Base-by-base conservation (phyloP, 2,113 vertebrate genomes). In the Myotis brandtii region DNA sequence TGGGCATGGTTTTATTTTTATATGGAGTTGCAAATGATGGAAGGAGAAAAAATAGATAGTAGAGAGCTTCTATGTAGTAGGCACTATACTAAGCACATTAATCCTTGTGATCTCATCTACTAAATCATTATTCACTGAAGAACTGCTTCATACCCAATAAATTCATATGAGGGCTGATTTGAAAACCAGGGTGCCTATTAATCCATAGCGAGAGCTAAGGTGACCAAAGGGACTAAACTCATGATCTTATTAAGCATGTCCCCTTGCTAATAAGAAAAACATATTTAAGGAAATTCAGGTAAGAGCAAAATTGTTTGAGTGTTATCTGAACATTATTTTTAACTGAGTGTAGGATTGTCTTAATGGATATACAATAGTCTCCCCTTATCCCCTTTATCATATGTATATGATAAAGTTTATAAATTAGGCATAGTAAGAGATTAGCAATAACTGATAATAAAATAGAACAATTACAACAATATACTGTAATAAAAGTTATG, bases 261-360 rank as follows among this genome's bases (percentile, higher is more conserved):
- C 75, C n/a, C 75, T 91, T 91, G 27, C 40, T 86, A 92, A 85
- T 52, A 89, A 70, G 34, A 76, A 70, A 85, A 67, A 77, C 27
- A 46, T 62, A 17, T 14, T 72, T 87, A 92, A 83, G 64, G 43
- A 94, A 80, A 94, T 91, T 75, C 48, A 56, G 27, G 79, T 94
- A 80, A 95, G 56, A 91, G 43, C n/a, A 82, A 76, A 91, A 34
- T 94, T 95, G 69, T 64, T 82, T 83, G 34, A 25, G 7, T 96
- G 13, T 87, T 87, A 84, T 66, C 43, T 70, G 25, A 89, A 89
- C 43, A 48, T 92, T 91, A 66, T 84, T 75, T 91, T 87, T 27
- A 79, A 93, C n/a, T 83, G 90, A 87, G 81, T 81, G 54, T 52
- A 82, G 30, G 27, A 83, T 89, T 82, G 10, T 66, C 16, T 83